Evolutionary conservation across 2,113 vertebrate genomes (phyloP).

Genomic region (Syngnathus typhle): DNA sequence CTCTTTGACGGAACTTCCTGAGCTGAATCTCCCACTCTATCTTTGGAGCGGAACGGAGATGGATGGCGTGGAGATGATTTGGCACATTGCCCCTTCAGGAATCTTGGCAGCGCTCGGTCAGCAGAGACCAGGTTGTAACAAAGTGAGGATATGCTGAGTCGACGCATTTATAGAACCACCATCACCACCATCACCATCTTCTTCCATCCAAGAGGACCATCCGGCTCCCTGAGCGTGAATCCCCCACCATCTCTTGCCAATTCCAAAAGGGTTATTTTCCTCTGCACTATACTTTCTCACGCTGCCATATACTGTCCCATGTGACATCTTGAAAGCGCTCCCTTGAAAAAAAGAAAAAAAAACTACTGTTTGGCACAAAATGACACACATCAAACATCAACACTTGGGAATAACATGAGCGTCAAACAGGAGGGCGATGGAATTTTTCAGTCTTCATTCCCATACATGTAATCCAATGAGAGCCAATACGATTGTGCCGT

Average conservation of each 20-base stretch:
- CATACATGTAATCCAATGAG: background rate
- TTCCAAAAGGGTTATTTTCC: slow-evolving; percentile 65
- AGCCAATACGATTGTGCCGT: background rate
- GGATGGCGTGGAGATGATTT: slow-evolving; percentile 71
- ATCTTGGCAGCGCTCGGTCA: slow-evolving; percentile 82
- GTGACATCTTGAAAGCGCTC: slow-evolving; percentile 1
- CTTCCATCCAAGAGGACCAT: slow-evolving; percentile 61
- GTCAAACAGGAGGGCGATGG: background rate
- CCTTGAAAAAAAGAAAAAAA: background rate
- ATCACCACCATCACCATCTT: slow-evolving; percentile 70
- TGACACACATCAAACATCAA: slow-evolving; percentile 3
- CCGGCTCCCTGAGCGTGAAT: slow-evolving; percentile 66
- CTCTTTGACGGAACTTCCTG: slow-evolving; percentile 46
- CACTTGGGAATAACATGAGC: slow-evolving; percentile 4
- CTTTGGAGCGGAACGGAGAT: slow-evolving; percentile 47
- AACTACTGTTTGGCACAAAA: slow-evolving; percentile 1
- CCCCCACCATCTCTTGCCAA: slow-evolving; percentile 68
- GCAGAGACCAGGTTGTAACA: slow-evolving; percentile 77
- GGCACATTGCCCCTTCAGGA: slow-evolving; percentile 70
- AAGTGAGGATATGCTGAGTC: slow-evolving; percentile 85
- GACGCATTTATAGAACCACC: slow-evolving; percentile 71
- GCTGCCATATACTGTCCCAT: slow-evolving; percentile 27
- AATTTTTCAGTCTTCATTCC: slow-evolving; percentile 6
- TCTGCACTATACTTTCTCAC: slow-evolving; percentile 52
- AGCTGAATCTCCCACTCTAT: slow-evolving; percentile 50